Evolutionary conservation across 1,140 invertebrate genomes (phyloP).

Genomic region (Sycophaga agraensis): DNA sequence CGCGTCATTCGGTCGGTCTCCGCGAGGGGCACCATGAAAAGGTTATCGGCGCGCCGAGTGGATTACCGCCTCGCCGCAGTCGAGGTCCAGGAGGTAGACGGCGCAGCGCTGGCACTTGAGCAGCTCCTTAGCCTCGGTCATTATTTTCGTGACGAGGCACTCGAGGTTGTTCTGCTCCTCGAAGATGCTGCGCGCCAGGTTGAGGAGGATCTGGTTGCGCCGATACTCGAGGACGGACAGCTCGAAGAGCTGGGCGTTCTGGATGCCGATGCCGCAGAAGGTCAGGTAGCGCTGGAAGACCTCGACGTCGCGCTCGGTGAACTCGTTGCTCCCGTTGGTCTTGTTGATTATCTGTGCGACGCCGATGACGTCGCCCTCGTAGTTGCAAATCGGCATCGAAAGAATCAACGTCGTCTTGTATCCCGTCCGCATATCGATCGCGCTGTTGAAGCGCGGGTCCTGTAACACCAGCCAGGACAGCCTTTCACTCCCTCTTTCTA

Average conservation of each 20-base stretch:
- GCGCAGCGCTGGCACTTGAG: slow-evolving; percentile 91
- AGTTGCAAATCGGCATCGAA: slow-evolving; percentile 94
- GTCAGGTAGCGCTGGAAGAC: slow-evolving; percentile 83
- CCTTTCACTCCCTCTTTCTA: too few relatives aligned
- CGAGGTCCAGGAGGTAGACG: slow-evolving; percentile 84
- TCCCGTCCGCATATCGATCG: slow-evolving; percentile 88
- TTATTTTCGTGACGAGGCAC: slow-evolving; percentile 92
- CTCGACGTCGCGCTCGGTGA: slow-evolving; percentile 87
- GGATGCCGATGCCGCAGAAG: slow-evolving; percentile 95
- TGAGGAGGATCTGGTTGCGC: slow-evolving; percentile 76
- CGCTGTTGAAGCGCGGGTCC: slow-evolving; percentile 85
- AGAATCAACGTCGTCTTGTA: slow-evolving; percentile 90
- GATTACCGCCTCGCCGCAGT: slow-evolving; percentile 84
- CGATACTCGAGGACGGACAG: slow-evolving; percentile 91
- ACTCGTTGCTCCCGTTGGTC: slow-evolving; percentile 81
- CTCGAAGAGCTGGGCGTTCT: slow-evolving; percentile 96
- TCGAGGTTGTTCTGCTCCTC: slow-evolving; percentile 84
- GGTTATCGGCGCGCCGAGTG: slow-evolving; percentile 32
- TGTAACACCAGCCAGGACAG: too few relatives aligned
- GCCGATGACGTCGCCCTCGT: slow-evolving; percentile 92
- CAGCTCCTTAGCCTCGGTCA: slow-evolving; percentile 90
- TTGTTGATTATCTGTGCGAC: slow-evolving; percentile 98
- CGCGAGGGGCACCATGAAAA: too few relatives aligned
- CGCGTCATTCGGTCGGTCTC: too few relatives aligned
- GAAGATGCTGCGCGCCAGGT: slow-evolving; percentile 54